A percentile compares a stretch with the other conserved stretches of the same genome.
These are phyloP conservation scores for Hystrix cristata DNA, from an alignment of 2,113 vertebrate species.

Conservation along the genomic window DNA sequence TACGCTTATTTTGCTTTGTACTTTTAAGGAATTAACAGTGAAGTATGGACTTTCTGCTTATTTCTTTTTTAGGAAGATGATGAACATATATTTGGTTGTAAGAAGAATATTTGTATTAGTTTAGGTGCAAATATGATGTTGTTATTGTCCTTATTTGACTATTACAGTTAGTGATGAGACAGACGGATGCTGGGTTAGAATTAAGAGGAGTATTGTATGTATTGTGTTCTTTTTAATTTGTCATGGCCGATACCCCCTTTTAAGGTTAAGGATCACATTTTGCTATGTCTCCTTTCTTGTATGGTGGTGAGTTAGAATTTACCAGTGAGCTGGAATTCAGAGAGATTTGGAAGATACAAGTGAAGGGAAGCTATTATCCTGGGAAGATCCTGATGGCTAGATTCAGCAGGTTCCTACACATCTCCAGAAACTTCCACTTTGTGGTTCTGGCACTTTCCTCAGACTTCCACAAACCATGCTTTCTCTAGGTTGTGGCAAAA, in stretches of 20 bases:
- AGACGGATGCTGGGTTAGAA: background rate
- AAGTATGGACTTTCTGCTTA: background rate
- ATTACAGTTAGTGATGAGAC: background rate
- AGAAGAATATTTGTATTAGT: slow-evolving; percentile 5
- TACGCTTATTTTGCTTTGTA: background rate
- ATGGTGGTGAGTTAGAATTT: background rate
- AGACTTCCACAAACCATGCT: background rate
- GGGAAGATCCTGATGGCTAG: background rate
- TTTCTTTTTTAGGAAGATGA: background rate
- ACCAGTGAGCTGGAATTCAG: background rate
- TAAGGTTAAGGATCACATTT: background rate
- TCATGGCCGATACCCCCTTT: background rate
- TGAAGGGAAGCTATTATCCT: background rate
- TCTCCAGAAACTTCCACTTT: background rate
- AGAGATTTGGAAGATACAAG: background rate
- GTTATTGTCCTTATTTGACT: background rate
- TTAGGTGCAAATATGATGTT: background rate
- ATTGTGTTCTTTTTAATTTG: background rate
- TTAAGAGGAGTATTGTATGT: background rate
- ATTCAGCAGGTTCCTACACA: background rate
- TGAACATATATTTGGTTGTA: background rate
- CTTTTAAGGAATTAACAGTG: slow-evolving; percentile 8
- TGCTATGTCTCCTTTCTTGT: background rate
- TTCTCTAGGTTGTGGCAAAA: slow-evolving; percentile 34
- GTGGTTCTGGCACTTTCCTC: slow-evolving; percentile 4